Conservation (phyloP, 2,797 vertebrate species). For the Tarsius wallacei region DNA sequence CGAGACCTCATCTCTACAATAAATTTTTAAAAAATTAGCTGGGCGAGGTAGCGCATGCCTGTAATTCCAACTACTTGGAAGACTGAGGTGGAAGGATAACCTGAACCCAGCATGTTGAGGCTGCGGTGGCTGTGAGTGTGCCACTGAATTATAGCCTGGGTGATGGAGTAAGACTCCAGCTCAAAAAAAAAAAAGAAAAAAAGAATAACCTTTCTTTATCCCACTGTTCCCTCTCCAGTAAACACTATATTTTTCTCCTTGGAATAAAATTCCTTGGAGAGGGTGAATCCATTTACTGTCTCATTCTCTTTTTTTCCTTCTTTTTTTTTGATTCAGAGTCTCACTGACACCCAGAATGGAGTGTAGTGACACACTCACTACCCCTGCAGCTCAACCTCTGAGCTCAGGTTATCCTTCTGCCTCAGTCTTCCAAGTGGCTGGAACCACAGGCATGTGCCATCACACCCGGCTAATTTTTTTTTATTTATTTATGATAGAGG, state of each 20-base stretch:
- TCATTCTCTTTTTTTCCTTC: not conserved
- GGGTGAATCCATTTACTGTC: not conserved
- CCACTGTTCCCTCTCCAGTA: not conserved
- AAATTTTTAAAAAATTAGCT: not conserved
- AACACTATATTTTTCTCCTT: not conserved
- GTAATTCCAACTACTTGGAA: not conserved
- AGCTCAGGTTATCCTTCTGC: too few relatives aligned
- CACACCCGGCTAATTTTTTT: too few relatives aligned
- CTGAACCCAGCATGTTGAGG: not conserved
- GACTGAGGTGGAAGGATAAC: not conserved
- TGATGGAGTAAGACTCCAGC: not conserved
- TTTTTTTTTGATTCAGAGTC: not conserved
- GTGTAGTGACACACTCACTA: too few relatives aligned
- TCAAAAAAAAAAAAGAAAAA: not conserved
- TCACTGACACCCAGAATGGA: too few relatives aligned
- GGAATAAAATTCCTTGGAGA: not conserved
- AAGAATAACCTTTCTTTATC: not conserved
- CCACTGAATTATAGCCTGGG: not conserved
- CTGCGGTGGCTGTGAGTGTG: not conserved
- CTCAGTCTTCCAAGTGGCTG: too few relatives aligned
- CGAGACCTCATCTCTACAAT: not conserved
- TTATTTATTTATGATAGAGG: too few relatives aligned
- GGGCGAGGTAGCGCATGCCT: accelerated
- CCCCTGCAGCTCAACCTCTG: too few relatives aligned
- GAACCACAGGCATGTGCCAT: too few relatives aligned